Conservation (phyloP, 2,888 invertebrate species). For the Strigamia crassipes region DNA sequence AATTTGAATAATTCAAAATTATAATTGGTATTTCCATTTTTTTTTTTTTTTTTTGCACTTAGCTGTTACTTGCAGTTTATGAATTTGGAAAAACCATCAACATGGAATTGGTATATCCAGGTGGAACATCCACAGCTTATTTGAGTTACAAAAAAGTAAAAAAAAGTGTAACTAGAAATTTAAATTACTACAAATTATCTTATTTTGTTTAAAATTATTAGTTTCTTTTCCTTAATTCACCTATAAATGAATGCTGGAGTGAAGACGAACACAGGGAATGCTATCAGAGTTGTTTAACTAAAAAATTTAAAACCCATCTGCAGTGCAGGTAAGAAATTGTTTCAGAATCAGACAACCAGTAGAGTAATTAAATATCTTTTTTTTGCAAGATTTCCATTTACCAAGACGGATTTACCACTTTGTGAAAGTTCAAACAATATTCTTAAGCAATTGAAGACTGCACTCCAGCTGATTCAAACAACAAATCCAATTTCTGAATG, state of each 20-base stretch:
- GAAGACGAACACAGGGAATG: not conserved
- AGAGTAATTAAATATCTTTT: not conserved
- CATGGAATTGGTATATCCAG: too few relatives aligned
- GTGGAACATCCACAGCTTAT: too few relatives aligned
- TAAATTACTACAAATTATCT: too few relatives aligned
- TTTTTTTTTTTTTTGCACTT: too few relatives aligned
- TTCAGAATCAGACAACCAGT: too few relatives aligned
- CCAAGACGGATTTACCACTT: not conserved
- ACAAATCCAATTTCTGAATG: not conserved
- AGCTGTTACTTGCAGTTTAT: too few relatives aligned
- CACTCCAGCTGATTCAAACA: not conserved
- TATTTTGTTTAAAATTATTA: not conserved
- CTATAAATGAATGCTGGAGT: not conserved
- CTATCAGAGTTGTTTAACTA: not conserved
- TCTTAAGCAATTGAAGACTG: not conserved
- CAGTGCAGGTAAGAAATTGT: not conserved
- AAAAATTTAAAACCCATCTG: not conserved
- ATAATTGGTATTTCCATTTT: too few relatives aligned
- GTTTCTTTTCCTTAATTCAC: not conserved
- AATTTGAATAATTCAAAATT: too few relatives aligned
- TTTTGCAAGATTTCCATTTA: not conserved
- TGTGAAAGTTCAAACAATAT: not conserved
- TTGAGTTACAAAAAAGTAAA: too few relatives aligned
- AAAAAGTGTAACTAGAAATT: too few relatives aligned
- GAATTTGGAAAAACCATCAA: too few relatives aligned